Evolutionary conservation across 2,113 vertebrate species (phyloP), one percentile per base, ranked within the genome.

Genomic region (Leptobrachium leishanense): DNA sequence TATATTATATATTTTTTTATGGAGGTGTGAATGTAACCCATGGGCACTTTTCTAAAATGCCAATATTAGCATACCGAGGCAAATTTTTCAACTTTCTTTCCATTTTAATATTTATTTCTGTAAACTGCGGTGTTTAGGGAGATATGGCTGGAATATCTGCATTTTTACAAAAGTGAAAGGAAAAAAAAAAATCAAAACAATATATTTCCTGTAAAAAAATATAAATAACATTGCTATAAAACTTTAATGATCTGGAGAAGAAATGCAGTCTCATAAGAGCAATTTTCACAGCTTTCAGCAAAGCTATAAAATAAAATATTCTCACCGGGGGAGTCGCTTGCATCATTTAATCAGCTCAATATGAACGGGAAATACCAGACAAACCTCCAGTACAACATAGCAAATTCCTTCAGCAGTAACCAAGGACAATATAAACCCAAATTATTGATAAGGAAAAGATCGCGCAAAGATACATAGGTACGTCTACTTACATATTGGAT

Each of bases 41-140:
- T 31, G 57, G 71, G 78, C 31, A 59, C 66, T 11, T 68, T 68
- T 67, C 64, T 62, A 68, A 80, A 78, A 80, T 68, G 72, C 20
- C 44, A 62, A 79, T 73, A 67, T 73, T 79, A 79, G 77, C 77
- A 79, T 79, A 73, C 50, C 43, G n/a, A n/a, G n/a, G 77, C 42
- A 73, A 79, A 55, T 72, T 43, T 73, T 68, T 69, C 43, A 13
- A n/a, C 43, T 46, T 74, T 42, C n/a, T n/a, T n/a, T n/a, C 31
- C 53, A 31, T 70, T 70, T 12, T n/a, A 1, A 3, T 73, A 42
- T 79, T 65, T 71, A 63, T 77, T 70, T 59, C 57, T 40, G 40
- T 78, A 59, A 43, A 72, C n/a, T 46, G 4, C 39, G 43, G 53
- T 46, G 41, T 67, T 67, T 59, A 11, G 75, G 75, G 64, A 76